Evolutionary conservation across 2,797 vertebrate genomes (phyloP).

Genomic region (Gymnoscopelus microlampas): DNA sequence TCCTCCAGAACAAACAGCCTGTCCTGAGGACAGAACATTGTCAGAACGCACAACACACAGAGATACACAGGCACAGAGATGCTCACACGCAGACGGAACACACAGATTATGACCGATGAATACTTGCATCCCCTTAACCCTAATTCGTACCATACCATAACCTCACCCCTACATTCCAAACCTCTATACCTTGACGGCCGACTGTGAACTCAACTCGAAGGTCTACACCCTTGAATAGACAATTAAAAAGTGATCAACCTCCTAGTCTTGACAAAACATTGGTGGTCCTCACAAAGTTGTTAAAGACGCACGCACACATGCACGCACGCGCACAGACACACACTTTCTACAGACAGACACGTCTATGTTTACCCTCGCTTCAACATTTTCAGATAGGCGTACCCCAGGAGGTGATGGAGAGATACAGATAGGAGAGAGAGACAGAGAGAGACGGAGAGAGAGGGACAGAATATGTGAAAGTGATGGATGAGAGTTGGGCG

Average conservation of each 20-base stretch:
- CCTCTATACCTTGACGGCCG: no score
- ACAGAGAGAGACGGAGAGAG: background rate
- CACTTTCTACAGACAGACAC: background rate
- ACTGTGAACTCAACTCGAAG: no score
- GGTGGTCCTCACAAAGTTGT: no score
- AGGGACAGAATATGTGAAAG: background rate
- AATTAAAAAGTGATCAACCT: no score
- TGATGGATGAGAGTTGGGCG: conserved; percentile 2
- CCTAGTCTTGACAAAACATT: no score
- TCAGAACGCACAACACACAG: conserved; percentile 7
- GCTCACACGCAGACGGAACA: conserved; percentile 7
- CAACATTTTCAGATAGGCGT: background rate
- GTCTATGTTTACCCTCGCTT: background rate
- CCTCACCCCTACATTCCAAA: no score
- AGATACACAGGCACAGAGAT: background rate
- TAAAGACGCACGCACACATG: background rate
- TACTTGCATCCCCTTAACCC: no score
- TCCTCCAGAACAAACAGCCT: conserved; percentile 86
- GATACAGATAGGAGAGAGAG: background rate
- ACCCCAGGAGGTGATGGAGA: background rate
- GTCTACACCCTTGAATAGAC: no score
- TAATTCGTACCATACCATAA: no score
- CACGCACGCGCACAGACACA: no score
- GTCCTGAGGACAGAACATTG: conserved; percentile 75
- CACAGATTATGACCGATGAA: background rate